Percentiles rank a stretch among this genome's conserved stretches.
Conservation (phyloP, 2,113 vertebrate genomes). For the Cephalopterus ornatus region DNA sequence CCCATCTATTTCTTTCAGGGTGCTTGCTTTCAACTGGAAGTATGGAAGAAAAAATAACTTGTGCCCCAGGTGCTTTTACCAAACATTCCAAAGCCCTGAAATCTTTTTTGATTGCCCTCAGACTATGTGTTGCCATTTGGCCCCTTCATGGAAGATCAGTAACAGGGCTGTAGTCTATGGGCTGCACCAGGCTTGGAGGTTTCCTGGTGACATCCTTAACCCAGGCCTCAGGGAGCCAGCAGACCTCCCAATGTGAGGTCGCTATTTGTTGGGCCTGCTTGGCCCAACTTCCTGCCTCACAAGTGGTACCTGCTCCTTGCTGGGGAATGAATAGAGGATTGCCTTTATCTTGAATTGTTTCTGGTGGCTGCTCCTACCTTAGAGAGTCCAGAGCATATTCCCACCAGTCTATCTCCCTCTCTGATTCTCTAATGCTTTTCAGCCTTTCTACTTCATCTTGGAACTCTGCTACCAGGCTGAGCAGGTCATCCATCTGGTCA, state of each 20-base stretch:
- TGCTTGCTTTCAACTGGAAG: no score
- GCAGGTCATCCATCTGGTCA: not conserved
- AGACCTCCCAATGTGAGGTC: not conserved
- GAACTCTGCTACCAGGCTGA: not conserved
- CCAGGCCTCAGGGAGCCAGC: not conserved
- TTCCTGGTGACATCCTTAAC: not conserved
- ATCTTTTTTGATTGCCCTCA: not conserved
- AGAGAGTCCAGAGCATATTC: not conserved
- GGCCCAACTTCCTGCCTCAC: not conserved
- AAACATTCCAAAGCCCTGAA: not conserved
- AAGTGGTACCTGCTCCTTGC: no score
- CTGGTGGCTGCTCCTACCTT: not conserved
- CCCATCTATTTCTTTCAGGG: no score
- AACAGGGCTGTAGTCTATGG: not conserved
- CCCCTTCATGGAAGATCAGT: not conserved
- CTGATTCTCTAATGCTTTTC: not conserved
- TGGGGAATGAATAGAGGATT: not conserved
- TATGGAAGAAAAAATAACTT: no score
- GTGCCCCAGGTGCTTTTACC: not conserved
- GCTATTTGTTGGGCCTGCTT: not conserved
- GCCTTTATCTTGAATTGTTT: not conserved
- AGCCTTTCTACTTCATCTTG: not conserved
- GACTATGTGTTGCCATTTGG: accelerated
- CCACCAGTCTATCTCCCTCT: not conserved
- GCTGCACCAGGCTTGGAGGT: not conserved